Percentiles rank a stretch among this genome's conserved stretches.
Evolutionary conservation across 2,797 vertebrate species (phyloP).

Genomic region (Silurus aristotelis): DNA sequence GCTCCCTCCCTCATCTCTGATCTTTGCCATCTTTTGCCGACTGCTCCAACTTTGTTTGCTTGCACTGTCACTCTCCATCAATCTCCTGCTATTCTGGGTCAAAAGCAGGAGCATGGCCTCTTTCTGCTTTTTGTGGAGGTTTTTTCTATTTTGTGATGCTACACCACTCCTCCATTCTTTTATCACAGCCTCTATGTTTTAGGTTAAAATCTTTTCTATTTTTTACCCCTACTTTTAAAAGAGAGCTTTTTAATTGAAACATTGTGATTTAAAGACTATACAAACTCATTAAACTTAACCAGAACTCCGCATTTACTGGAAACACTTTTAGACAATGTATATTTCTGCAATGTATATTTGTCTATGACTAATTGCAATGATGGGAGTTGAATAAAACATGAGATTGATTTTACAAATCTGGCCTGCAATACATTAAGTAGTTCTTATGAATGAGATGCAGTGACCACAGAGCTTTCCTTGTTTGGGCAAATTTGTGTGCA

Average conservation of each 20-base stretch:
- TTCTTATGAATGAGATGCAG: slow-evolving; percentile 37
- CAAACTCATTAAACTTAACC: background rate
- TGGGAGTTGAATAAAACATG: slow-evolving; percentile 13
- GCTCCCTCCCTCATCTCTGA: slow-evolving; percentile 48
- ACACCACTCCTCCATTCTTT: slow-evolving; percentile 38
- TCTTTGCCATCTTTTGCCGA: slow-evolving; percentile 35
- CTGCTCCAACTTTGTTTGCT: slow-evolving; percentile 46
- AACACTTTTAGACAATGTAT: background rate
- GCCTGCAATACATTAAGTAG: slow-evolving; percentile 14
- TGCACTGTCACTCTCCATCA: slow-evolving; percentile 51
- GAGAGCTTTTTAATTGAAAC: background rate
- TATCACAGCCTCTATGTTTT: slow-evolving; percentile 13
- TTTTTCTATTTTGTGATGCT: slow-evolving; percentile 44
- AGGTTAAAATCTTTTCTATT: background rate
- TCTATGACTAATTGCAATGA: slow-evolving; percentile 27
- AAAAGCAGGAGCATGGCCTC: slow-evolving; percentile 20
- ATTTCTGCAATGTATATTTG: slow-evolving; percentile 26
- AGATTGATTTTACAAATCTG: slow-evolving; percentile 11
- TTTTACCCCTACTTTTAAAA: background rate
- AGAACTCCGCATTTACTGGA: background rate
- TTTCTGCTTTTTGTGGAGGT: slow-evolving; percentile 18
- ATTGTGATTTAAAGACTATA: slow-evolving; percentile 4
- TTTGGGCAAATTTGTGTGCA: slow-evolving; percentile 61
- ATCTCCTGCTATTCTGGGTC: slow-evolving; percentile 44
- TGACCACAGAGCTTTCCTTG: slow-evolving; percentile 69